These are phyloP conservation scores for Ramazzottius varieornatus DNA, from an alignment of 2,888 invertebrate genomes.

Conservation along the genomic window DNA sequence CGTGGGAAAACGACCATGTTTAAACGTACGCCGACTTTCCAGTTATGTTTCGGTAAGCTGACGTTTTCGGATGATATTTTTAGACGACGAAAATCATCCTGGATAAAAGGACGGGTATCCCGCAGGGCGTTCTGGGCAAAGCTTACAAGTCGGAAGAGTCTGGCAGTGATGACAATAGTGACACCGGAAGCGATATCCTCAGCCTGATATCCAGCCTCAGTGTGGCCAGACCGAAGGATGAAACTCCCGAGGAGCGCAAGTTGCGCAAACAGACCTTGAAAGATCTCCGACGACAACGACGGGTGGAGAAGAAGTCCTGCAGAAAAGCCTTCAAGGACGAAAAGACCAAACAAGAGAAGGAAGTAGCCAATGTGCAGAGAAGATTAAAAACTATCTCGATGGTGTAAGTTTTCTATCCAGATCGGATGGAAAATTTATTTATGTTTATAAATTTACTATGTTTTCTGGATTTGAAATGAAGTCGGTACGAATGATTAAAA, in stretches of 20 bases:
- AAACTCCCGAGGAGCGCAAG: conserved; percentile 17
- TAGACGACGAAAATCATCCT: conserved; percentile 12
- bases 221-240: conserved; percentile 16
- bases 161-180: not conserved
- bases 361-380: conserved; percentile 13
- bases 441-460: too few species aligned
- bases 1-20: too few species aligned
- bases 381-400: not conserved
- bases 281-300: conserved; percentile 16
- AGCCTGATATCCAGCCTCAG: conserved; percentile 12
- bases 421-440: too few species aligned
- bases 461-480: too few species aligned
- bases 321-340: conserved; percentile 18
- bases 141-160: not conserved
- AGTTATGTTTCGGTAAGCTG: too few species aligned
- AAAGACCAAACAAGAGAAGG: conserved; percentile 15
- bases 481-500: too few species aligned
- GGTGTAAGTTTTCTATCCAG: not conserved
- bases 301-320: conserved; percentile 20
- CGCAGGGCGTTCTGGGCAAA: conserved; percentile 13
- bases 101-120: conserved; percentile 13
- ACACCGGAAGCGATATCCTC: not conserved
- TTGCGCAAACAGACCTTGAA: conserved; percentile 19
- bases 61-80: too few species aligned
- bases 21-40: too few species aligned